phyloP scores from a whole-genome alignment of 1,140 invertebrate genomes.

The Leptinotarsa undecemlineata region DNA sequence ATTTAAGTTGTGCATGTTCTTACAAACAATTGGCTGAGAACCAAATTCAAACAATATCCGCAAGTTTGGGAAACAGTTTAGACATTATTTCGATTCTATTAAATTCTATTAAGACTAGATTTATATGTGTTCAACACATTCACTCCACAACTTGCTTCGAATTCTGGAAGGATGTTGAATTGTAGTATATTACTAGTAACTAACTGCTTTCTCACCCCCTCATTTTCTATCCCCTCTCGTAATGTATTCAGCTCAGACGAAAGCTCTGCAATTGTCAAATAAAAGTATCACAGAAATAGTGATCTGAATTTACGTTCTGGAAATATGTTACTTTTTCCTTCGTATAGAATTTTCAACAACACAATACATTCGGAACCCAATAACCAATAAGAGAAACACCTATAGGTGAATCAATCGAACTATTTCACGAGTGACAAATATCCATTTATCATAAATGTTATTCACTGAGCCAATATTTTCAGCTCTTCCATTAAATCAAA shows the following conservation, averaged over 20 bases:
- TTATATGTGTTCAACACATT: slow-evolving; percentile 45
- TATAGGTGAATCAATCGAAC: no score
- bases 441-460: no score
- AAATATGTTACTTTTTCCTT: no score
- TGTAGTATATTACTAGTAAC: slow-evolving; percentile 17
- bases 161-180: slow-evolving; percentile 33
- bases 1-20: slow-evolving; percentile 50
- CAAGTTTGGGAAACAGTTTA: slow-evolving; percentile 50
- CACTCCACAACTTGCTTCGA: slow-evolving; percentile 40
- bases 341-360: no score
- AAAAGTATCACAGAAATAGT: no score
- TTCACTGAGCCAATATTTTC: no score
- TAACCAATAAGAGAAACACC: no score
- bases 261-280: neutral
- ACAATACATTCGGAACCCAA: no score
- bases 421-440: no score
- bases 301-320: no score
- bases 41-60: slow-evolving; percentile 51
- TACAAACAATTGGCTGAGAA: slow-evolving; percentile 52
- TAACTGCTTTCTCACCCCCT: neutral
- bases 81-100: slow-evolving; percentile 51
- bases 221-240: neutral
- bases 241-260: neutral
- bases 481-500: no score
- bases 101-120: slow-evolving; percentile 48